Conservation (phyloP, 2,888 invertebrate species). For the Tinea pellionella region DNA sequence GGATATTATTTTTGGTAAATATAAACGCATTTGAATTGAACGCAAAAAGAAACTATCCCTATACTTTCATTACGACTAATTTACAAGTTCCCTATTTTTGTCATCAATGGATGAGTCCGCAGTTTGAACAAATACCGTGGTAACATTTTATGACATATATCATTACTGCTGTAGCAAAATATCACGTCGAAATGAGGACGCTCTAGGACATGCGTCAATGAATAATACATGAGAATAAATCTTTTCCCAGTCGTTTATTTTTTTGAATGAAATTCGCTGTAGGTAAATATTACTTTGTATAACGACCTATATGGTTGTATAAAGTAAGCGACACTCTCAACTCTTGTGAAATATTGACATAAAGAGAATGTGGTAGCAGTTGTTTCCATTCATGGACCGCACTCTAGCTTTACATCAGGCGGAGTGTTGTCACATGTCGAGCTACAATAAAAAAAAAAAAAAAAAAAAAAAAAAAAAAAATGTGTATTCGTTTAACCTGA, state of each 20-base stretch:
- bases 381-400: no score
- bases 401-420: no score
- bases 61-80: no score
- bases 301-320: background rate
- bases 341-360: background rate
- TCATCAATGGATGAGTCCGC: background rate
- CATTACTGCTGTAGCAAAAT: constrained; percentile 54
- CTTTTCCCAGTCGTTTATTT: constrained; percentile 43
- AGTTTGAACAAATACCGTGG: background rate
- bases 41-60: no score
- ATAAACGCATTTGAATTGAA: no score
- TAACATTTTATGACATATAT: constrained; percentile 40
- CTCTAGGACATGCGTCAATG: constrained; percentile 52
- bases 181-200: constrained; percentile 55
- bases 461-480: no score
- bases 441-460: no score
- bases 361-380: background rate
- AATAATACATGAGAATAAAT: constrained; percentile 66
- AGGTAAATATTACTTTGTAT: constrained; percentile 34
- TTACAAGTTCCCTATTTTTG: no score
- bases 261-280: constrained; percentile 44
- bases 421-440: no score
- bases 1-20: no score
- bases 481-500: no score
- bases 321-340: background rate